Evolutionary conservation across 2,113 vertebrate species (phyloP).

Genomic region (Tautogolabrus adspersus): DNA sequence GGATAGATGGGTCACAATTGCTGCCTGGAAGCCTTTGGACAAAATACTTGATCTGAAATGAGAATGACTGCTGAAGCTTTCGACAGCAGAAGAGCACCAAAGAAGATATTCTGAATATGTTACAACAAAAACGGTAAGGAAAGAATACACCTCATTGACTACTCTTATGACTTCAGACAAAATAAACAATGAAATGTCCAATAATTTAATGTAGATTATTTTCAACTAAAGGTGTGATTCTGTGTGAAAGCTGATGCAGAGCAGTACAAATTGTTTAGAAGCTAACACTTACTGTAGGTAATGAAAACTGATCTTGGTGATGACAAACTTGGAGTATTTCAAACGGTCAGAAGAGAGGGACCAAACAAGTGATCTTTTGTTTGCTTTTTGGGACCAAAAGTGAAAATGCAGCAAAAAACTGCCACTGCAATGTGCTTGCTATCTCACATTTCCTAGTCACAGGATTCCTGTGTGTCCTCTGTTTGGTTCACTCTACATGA

Average conservation of each 20-base stretch:
- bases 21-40: neutral
- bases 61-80: neutral
- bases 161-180: neutral
- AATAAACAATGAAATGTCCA: neutral
- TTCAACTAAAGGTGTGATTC: no score
- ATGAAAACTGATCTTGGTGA: slow-evolving; percentile 1
- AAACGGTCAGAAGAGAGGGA: neutral
- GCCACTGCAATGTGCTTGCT: neutral
- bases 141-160: neutral
- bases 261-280: neutral
- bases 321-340: neutral
- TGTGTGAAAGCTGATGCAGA: neutral
- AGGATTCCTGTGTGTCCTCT: slow-evolving; percentile 24
- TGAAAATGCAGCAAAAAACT: neutral
- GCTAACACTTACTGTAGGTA: neutral
- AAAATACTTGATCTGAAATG: neutral
- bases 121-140: slow-evolving; percentile 33
- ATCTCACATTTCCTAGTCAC: slow-evolving; percentile 44
- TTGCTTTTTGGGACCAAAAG: slow-evolving; percentile 4
- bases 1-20: neutral
- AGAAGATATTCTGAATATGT: neutral
- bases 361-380: slow-evolving; percentile 14
- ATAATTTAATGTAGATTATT: neutral
- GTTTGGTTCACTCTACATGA: slow-evolving; percentile 4
- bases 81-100: neutral